Base-by-base conservation (phyloP, 2,888 invertebrate species). In the Yponomeuta sedellus region DNA sequence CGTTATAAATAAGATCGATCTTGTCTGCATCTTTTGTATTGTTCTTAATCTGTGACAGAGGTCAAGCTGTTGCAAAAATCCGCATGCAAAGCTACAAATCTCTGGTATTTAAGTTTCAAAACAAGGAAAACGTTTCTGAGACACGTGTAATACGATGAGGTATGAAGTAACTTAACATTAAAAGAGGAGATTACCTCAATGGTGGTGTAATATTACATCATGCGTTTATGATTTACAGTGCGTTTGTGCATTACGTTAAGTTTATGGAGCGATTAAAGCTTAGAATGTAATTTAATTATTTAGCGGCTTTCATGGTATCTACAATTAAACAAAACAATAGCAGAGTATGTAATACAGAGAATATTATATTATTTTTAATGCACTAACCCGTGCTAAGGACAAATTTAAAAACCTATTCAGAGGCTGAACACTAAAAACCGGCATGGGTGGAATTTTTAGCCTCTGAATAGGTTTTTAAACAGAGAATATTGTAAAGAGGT, bases 161-260 rank as follows among this genome's bases (percentile, higher is more conserved):
- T 52, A 52, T 52, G 44, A 52, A 52, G 44, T 52, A 52, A 52
- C 44, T 52, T 44, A 52, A 52, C 44, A 52, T 52, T 52, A 52
- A 52, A 16, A 16, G 44, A 52, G 16, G 44, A 52, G 44, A 52
- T 52, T 52, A 52, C 44, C 44, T 52, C 44, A 12, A 52, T 16
- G 44, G 16, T 52, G 44, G 44, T 52, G 44, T 52, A 52, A 52
- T 52, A 16, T 52, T 52, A 52, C 44, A 52, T 16, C 3, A 16
- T 52, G 44, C 16, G 44, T 52, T 52, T 52, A 52, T 16, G 44
- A 52, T 16, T 52, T 52, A 52, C 44, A 52, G 44, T 16, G 16
- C 44, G 44, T 52, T 52, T 52, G 12, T 52, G 16, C 44, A 52
- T 52, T 52, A 3, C 16, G 12, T 52, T 52, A 16, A 12, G 12